phyloP scores from a whole-genome alignment of 1,140 invertebrate species.

The Tachypleus tridentatus region DNA sequence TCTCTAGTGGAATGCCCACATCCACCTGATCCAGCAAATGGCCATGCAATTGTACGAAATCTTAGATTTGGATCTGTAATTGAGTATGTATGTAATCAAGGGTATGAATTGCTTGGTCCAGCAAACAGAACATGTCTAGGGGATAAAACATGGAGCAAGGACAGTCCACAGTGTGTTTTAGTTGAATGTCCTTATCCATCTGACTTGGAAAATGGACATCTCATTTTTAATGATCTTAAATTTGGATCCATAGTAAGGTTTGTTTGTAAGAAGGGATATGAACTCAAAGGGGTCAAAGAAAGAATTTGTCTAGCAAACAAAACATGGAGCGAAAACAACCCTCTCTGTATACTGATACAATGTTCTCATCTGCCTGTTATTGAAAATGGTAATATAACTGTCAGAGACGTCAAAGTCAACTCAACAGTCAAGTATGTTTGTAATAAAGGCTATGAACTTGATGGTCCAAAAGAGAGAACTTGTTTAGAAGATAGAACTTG shows the following conservation, averaged over 20 bases:
- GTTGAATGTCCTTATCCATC: slow-evolving; percentile 27
- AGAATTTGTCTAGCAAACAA: slow-evolving; percentile 59
- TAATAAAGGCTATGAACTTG: slow-evolving; percentile 13
- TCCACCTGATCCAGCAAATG: slow-evolving; percentile 20
- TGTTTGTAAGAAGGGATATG: slow-evolving; percentile 63
- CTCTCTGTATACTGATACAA: slow-evolving; percentile 27
- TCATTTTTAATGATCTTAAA: slow-evolving; percentile 22
- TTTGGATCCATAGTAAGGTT: slow-evolving; percentile 55
- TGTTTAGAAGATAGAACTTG: slow-evolving; percentile 32
- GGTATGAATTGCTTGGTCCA: slow-evolving; percentile 65
- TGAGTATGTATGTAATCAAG: slow-evolving; percentile 66
- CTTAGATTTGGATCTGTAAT: slow-evolving; percentile 50
- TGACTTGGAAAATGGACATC: slow-evolving; percentile 21
- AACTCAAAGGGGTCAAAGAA: slow-evolving; percentile 48
- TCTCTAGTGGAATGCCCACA: slow-evolving; percentile 24
- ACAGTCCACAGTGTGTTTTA: slow-evolving; percentile 56
- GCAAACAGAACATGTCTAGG: slow-evolving; percentile 58
- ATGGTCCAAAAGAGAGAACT: slow-evolving; percentile 10
- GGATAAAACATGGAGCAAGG: slow-evolving; percentile 68
- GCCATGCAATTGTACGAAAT: slow-evolving; percentile 44
- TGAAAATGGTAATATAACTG: slow-evolving; percentile 3
- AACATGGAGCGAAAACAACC: slow-evolving; percentile 62
- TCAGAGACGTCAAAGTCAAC: slow-evolving; percentile 10
- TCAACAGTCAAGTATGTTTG: slow-evolving; percentile 15
- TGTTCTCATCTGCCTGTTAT: slow-evolving; percentile 9